phyloP scores from a whole-genome alignment of 2,113 vertebrate species.

The Picathartes gymnocephalus region DNA sequence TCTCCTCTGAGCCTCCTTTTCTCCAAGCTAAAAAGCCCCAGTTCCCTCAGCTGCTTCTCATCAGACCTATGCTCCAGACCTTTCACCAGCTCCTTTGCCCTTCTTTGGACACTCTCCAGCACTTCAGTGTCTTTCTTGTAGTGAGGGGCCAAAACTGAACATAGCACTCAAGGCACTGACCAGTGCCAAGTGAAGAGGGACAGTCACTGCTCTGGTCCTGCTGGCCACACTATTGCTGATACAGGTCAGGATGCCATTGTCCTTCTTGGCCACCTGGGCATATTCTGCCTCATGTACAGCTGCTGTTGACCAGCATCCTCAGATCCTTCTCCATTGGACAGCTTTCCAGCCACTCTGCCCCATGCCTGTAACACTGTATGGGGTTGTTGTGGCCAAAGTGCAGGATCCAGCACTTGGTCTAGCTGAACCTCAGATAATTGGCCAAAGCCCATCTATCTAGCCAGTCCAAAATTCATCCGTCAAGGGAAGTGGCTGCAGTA shows the following conservation, averaged over 20 bases:
- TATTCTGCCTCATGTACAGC: background rate
- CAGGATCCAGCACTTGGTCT: background rate
- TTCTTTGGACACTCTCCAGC: background rate
- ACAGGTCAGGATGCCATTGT: background rate
- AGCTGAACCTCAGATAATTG: background rate
- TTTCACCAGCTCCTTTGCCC: background rate
- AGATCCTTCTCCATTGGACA: background rate
- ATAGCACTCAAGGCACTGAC: background rate
- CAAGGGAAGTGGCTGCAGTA: background rate
- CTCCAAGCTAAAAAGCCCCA: background rate
- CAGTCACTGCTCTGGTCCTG: background rate
- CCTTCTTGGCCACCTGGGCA: background rate
- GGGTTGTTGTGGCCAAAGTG: background rate
- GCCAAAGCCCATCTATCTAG: background rate
- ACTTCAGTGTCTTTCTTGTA: background rate
- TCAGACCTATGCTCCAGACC: background rate
- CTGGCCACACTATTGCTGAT: background rate
- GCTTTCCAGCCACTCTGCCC: background rate
- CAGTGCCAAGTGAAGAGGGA: background rate
- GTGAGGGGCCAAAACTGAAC: background rate
- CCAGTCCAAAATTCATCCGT: background rate
- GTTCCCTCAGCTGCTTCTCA: background rate
- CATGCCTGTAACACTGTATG: background rate
- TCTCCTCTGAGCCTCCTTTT: background rate
- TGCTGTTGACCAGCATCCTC: rapidly evolving